Evolutionary conservation across 1,140 invertebrate species (phyloP).

Genomic region (Drosophila lacteicornis): DNA sequence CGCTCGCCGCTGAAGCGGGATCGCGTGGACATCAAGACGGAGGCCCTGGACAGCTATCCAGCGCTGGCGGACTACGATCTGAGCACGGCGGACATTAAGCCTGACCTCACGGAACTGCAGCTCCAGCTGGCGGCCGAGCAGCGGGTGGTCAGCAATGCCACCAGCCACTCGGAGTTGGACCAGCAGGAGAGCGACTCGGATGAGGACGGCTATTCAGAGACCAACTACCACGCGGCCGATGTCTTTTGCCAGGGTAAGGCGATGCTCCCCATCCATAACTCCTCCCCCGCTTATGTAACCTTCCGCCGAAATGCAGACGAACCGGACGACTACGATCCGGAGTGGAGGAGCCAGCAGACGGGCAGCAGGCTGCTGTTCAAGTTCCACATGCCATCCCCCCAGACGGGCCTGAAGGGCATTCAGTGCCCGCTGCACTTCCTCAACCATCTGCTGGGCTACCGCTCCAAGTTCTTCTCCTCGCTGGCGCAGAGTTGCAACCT

Average conservation of each 20-base stretch:
- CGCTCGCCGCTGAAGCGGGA: conserved; percentile 62
- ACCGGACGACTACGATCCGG: conserved; percentile 59
- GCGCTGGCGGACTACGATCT: conserved; percentile 64
- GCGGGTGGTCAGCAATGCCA: conserved; percentile 5
- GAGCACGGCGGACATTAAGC: conserved; percentile 58
- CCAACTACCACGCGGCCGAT: conserved; percentile 48
- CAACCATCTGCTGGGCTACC: conserved; percentile 59
- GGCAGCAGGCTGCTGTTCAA: conserved; percentile 54
- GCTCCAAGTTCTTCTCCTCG: conserved; percentile 50
- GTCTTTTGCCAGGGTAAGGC: conserved; percentile 64
- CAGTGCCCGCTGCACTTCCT: conserved; percentile 58
- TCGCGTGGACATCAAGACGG: conserved; percentile 47
- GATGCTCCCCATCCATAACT: background rate
- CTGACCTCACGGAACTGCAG: conserved; percentile 65
- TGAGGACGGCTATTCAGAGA: conserved; percentile 72
- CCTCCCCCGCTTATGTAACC: conserved; percentile 7
- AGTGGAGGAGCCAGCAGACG: conserved; percentile 51
- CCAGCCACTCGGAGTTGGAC: conserved; percentile 32
- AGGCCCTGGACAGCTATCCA: conserved; percentile 46
- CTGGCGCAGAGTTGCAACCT: conserved; percentile 48
- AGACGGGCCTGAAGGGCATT: conserved; percentile 39
- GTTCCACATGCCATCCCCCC: conserved; percentile 38
- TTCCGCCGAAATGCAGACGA: conserved; percentile 37
- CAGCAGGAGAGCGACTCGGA: conserved; percentile 70
- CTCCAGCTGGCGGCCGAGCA: conserved; percentile 49